Evolutionary conservation across 2,113 vertebrate genomes (phyloP).

Genomic region (Monarcha castaneiventris): DNA sequence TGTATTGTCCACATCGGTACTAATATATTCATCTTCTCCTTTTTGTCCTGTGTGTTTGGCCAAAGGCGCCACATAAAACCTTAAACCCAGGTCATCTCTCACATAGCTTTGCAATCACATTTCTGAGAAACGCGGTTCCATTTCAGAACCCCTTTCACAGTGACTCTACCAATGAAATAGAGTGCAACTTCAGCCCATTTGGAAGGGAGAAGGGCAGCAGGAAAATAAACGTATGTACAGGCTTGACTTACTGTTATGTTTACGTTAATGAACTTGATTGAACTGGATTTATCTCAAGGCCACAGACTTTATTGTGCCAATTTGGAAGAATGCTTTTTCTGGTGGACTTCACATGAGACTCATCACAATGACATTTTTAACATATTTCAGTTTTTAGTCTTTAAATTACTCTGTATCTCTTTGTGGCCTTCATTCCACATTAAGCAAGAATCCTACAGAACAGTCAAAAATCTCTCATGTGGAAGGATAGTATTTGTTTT

Average conservation of each 20-base stretch:
- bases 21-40: not conserved
- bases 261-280: not conserved
- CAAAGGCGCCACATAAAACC: not conserved
- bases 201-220: not conserved
- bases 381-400: not conserved
- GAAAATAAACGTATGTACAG: not conserved
- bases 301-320: not conserved
- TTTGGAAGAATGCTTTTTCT: no score
- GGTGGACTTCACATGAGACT: no score
- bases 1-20: rapidly evolving
- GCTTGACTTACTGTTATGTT: not conserved
- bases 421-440: not conserved
- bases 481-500: not conserved
- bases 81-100: not conserved
- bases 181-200: not conserved
- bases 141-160: not conserved
- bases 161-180: not conserved
- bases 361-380: no score
- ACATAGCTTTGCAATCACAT: not conserved
- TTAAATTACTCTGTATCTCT: not conserved
- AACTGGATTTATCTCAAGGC: not conserved
- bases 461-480: not conserved
- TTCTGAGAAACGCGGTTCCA: not conserved
- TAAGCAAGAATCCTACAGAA: not conserved
- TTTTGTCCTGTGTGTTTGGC: not conserved